A percentile compares a stretch with the other conserved stretches of the same genome.
These are phyloP conservation scores for Pachyseris speciosa DNA, from an alignment of 64 coral and sea anemone genomes.

Conservation along the genomic window DNA sequence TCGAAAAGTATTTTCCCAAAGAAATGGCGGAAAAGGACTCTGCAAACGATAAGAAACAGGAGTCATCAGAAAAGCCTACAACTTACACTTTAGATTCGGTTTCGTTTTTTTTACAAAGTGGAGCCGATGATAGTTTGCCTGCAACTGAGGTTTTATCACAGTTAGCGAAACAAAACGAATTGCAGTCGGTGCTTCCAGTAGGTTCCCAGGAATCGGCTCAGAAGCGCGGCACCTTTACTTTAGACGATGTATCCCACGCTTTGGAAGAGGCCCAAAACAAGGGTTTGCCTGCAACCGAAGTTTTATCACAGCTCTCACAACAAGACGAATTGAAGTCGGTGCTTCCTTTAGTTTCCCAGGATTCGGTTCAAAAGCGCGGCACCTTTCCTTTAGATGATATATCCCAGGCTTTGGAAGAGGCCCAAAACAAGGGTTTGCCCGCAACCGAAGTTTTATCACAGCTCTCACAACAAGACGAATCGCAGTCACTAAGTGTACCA, in stretches of 20 bases:
- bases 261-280: conserved; percentile 26
- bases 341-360: neutral
- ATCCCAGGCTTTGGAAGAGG: conserved; percentile 29
- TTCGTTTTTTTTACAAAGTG: neutral
- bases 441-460: neutral
- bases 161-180: neutral
- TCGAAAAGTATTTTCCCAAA: neutral
- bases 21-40: neutral
- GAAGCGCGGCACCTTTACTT: conserved; percentile 48
- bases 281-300: neutral
- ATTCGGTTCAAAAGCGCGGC: neutral
- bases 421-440: neutral
- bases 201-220: too few relatives aligned
- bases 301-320: neutral
- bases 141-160: neutral
- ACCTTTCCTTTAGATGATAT: conserved; percentile 52
- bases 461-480: neutral
- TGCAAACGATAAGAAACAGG: neutral
- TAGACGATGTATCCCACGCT: conserved; percentile 45
- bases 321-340: neutral
- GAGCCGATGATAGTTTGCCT: neutral
- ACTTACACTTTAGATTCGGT: conserved; percentile 24
- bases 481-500: neutral
- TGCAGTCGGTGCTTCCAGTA: neutral
- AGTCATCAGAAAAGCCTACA: neutral